Evolutionary conservation across 2,113 vertebrate genomes (phyloP), one percentile per base, ranked within the genome.

Genomic region (Pelobates fuscus): DNA sequence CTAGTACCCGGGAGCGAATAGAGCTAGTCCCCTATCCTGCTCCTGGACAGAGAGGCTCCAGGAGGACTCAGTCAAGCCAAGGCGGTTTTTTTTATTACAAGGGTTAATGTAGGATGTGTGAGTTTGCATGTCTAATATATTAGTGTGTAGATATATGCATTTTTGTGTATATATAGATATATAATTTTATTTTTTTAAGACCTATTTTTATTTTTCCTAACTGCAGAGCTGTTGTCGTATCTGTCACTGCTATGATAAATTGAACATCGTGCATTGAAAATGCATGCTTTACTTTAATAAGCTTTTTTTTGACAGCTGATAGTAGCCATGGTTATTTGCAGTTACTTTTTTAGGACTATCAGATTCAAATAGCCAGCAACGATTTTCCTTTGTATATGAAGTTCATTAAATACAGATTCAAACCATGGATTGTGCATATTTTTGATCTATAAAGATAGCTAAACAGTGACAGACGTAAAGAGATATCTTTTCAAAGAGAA

Each of bases 191-290:
- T 17, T 2, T 2, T 49, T 8, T 49, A 49, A 49, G 4, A 11
- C 12, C 4, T 49, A 18, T 37, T 37, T 37, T 6, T 37, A 37
- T 37, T 37, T 60, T 29, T 14, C 5, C n/a, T 14, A 21, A 52
- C 55, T 49, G 2, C 65, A 17, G 73, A 23, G 8, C 43, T 52
- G 55, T 23, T 37, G 26, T 54, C 46, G 46, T 49, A 77, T 77
- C 73, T 91, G 91, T 90, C 91, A 91, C 83, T 86, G 87, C 84
- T 85, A 89, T 92, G 91, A 93, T 93, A 88, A 90, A 93, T 93
- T 90, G 89, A 87, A 82, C 83, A 81, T 86, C 79, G 86, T 88
- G 88, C 90, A 92, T 93, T 91, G 90, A 90, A 91, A 89, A 86
- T 76, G 81, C 84, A 84, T 89, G 78, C 64, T 89, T 91, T 89